These are phyloP conservation scores for Gallinago undulata DNA, from an alignment of 2,113 vertebrate genomes.

Conservation along the genomic window DNA sequence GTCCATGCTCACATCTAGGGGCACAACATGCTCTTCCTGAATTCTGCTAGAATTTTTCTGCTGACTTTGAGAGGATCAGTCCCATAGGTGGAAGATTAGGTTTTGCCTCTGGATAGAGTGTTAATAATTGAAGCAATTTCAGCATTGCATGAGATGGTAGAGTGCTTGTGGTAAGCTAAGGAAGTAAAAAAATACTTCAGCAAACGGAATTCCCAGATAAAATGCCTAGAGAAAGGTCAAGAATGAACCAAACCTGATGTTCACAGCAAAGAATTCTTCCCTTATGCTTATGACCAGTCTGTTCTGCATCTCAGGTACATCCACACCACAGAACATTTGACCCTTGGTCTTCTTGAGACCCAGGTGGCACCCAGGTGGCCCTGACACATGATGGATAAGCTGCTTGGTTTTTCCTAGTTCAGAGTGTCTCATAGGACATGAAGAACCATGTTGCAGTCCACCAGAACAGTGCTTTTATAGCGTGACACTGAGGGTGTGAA, in stretches of 20 bases:
- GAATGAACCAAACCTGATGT: background rate
- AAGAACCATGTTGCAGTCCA: background rate
- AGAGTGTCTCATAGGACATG: background rate
- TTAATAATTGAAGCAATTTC: background rate
- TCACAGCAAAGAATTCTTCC: background rate
- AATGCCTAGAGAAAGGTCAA: background rate
- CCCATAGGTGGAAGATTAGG: background rate
- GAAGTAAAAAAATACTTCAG: background rate
- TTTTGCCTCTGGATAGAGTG: background rate
- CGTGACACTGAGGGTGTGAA: fast-evolving
- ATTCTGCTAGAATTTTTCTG: background rate
- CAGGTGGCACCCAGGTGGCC: background rate
- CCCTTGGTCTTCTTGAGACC: background rate
- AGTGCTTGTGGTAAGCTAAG: background rate
- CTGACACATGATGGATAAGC: background rate
- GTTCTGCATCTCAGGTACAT: background rate
- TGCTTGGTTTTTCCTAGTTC: background rate
- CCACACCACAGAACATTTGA: background rate
- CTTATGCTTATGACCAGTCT: background rate
- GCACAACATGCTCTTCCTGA: background rate
- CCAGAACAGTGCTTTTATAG: background rate
- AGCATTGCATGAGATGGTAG: background rate
- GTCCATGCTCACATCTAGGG: background rate
- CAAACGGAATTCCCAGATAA: background rate
- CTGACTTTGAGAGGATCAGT: background rate